Percentiles rank a stretch among this genome's conserved stretches.
These are phyloP conservation scores for Hybognathus amarus DNA, from an alignment of 2,797 vertebrate genomes.

Conservation along the genomic window DNA sequence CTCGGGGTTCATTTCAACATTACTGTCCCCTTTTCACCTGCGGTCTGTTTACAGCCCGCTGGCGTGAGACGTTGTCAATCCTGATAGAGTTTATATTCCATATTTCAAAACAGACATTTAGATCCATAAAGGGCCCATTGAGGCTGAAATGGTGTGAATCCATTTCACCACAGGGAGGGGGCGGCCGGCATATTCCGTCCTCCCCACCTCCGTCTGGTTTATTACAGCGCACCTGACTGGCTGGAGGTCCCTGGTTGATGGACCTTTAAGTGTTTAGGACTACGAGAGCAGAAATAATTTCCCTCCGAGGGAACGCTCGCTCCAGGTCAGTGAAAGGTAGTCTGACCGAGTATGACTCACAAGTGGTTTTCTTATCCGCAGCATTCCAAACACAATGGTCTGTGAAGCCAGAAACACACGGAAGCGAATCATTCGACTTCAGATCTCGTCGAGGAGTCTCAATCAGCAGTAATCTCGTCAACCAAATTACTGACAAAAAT, in stretches of 20 bases:
- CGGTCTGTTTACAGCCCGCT: constrained; percentile 48
- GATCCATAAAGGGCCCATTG: constrained; percentile 48
- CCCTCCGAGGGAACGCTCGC: constrained; percentile 31
- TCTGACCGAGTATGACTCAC: constrained; percentile 17
- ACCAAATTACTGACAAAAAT: constrained; percentile 3
- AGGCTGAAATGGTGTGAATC: constrained; percentile 49
- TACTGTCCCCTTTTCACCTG: constrained; percentile 40
- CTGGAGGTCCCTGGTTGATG: constrained; percentile 39
- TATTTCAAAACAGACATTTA: constrained; percentile 53
- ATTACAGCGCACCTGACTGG: constrained; percentile 29
- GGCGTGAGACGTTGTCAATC: constrained; percentile 46
- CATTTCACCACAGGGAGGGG: constrained; percentile 30
- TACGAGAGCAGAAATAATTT: constrained; percentile 38
- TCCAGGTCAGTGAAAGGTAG: constrained; percentile 37
- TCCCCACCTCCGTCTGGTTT: constrained; percentile 41
- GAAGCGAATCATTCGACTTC: neutral
- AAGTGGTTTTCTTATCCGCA: constrained; percentile 21
- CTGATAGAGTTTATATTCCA: constrained; percentile 51
- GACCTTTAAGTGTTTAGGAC: constrained; percentile 50
- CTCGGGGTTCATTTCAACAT: constrained; percentile 35
- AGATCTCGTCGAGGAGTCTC: neutral
- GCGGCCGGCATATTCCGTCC: constrained; percentile 18
- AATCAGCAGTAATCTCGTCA: constrained; percentile 14
- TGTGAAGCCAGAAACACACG: constrained; percentile 23
- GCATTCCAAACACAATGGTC: constrained; percentile 34